Base-by-base conservation (phyloP, 2,888 invertebrate species). In the Drymonia ruficornis region DNA sequence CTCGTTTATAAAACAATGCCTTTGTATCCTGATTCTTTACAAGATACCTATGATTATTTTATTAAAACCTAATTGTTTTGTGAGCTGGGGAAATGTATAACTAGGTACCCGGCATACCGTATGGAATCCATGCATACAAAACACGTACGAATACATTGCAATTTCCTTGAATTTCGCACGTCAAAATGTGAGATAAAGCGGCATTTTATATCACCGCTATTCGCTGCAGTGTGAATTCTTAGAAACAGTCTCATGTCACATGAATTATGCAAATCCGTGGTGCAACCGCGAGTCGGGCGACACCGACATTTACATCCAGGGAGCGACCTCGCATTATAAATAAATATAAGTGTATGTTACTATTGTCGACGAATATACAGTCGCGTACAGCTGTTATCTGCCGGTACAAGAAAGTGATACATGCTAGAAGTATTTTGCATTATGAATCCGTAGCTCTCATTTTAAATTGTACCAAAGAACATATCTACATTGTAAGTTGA, bases 181-280 rank as follows among this genome's bases (percentile, higher is more conserved):
- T 23, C 23, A 23, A 23, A 23, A 23, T 7, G 2, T 34, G 52
- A 49, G 64, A 69, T 73, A 67, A 75, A 61, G 54, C 65, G 61
- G 68, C 65, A 74, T 78, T 74, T 79, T 76, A 72, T 69, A 72
- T 78, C 76, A 76, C 68, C 71, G 70, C 72, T 74, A 77, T 77
- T 78, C 70, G 61, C 65, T 72, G 75, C 77, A 80, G 80, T 85
- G 82, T 82, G 83, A 82, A 87, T 86, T 86, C 82, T 85, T 83
- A 70, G 74, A 79, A 78, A 81, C 81, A 82, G 80, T 80, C 81
- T 78, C 76, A 70, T 81, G 85, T 87, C 84, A 83, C 84, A 86
- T 89, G 86, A 89, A 89, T 88, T 89, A 87, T 87, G 84, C 74
- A 87, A 85, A 88, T 85, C 76, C 76, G 70, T 67, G 73, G 72